Evolutionary conservation across 2,888 invertebrate species (phyloP).

Genomic region (Agapostemon virescens): DNA sequence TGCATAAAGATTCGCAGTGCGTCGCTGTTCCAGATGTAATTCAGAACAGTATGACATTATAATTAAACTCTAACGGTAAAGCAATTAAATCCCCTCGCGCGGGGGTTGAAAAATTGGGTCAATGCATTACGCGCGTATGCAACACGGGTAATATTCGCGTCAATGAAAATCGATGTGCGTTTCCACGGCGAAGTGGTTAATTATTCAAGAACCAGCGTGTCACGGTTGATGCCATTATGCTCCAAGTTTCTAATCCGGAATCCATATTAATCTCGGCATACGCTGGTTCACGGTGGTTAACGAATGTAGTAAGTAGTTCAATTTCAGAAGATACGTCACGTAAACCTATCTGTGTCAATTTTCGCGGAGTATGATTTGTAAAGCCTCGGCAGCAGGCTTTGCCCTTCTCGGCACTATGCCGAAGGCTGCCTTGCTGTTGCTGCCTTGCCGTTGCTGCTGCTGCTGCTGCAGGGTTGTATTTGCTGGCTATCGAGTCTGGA

Average conservation of each 20-base stretch:
- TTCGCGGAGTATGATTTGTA: conserved; percentile 60
- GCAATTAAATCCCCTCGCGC: neutral
- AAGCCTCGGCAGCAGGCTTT: conserved; percentile 62
- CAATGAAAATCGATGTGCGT: conserved; percentile 2
- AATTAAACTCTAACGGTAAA: neutral
- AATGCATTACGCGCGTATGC: neutral
- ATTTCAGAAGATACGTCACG: conserved; percentile 66
- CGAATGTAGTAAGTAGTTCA: conserved; percentile 57
- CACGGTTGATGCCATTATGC: neutral
- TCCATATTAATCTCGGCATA: conserved; percentile 45
- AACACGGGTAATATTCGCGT: neutral
- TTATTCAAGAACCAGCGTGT: neutral
- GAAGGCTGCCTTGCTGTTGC: conserved; percentile 37
- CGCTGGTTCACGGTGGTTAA: neutral
- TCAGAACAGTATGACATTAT: neutral
- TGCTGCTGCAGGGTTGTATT: conserved; percentile 66
- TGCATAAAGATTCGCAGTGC: neutral
- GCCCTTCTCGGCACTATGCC: conserved; percentile 64
- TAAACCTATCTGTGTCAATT: conserved; percentile 63
- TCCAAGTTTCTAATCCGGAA: conserved; percentile 10
- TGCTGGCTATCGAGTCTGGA: conserved; percentile 76
- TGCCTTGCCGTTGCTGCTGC: neutral
- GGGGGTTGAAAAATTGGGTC: neutral
- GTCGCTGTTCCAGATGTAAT: neutral
- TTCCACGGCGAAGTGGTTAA: neutral